phyloP scores from a whole-genome alignment of 2,797 vertebrate species.

The Myiotriccus ornatus region DNA sequence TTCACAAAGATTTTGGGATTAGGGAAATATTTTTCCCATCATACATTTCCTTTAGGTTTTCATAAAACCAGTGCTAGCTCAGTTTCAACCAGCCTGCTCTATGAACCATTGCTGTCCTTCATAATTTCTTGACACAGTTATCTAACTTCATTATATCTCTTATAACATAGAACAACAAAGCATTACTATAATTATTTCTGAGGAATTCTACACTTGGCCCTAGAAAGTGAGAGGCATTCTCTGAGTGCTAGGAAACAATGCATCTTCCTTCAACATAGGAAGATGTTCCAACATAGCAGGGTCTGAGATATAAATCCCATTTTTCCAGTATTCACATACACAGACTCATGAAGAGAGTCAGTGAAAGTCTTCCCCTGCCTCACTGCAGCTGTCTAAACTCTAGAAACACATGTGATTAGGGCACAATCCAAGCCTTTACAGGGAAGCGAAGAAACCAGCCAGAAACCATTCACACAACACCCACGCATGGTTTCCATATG shows the following conservation, averaged over 20 bases:
- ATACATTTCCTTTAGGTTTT: neutral
- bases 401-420: fast-evolving
- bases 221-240: neutral
- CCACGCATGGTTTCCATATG: neutral
- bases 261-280: neutral
- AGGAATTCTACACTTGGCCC: neutral
- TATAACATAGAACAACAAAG: neutral
- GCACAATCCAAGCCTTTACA: slow-evolving; percentile 10
- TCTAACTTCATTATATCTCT: neutral
- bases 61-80: neutral
- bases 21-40: neutral
- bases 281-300: neutral
- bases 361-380: neutral
- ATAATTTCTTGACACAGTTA: neutral
- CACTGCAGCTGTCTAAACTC: slow-evolving; percentile 41
- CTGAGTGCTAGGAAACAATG: neutral
- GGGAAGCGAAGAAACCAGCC: neutral
- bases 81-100: neutral
- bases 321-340: neutral
- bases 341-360: neutral
- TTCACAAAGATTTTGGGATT: neutral
- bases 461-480: neutral
- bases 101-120: neutral
- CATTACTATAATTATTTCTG: neutral
- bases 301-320: neutral